A percentile compares a stretch with the other conserved stretches of the same genome.
phyloP scores from a whole-genome alignment of 2,797 vertebrate species.

The Eulemur albifrons region DNA sequence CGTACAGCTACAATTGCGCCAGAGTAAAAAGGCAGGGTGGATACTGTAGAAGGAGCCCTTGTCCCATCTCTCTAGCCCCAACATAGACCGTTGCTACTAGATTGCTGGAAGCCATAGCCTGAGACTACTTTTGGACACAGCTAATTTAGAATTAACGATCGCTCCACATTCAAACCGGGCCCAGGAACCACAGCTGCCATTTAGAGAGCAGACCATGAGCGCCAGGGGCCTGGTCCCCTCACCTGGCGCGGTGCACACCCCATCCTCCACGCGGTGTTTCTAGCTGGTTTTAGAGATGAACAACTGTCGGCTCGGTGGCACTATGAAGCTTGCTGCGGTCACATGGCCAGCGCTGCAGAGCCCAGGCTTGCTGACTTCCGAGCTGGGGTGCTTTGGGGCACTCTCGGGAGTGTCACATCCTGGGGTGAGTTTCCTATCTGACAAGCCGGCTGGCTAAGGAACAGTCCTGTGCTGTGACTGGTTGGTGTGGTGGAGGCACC shows the following conservation, averaged over 20 bases:
- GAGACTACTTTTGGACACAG: not conserved
- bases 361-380: not conserved
- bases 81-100: not conserved
- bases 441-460: not conserved
- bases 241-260: accelerated
- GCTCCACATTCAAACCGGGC: not conserved
- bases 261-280: not conserved
- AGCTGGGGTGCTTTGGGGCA: accelerated
- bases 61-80: not conserved
- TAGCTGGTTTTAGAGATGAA: not conserved
- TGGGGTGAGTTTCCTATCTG: not conserved
- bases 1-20: not conserved
- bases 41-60: not conserved
- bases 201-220: not conserved
- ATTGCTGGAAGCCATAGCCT: not conserved
- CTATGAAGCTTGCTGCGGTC: not conserved
- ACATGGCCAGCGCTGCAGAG: not conserved
- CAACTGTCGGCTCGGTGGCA: not conserved
- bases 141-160: not conserved
- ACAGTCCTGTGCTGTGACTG: no score
- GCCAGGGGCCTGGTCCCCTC: not conserved
- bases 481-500: not conserved
- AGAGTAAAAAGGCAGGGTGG: not conserved
- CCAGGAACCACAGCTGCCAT: not conserved
- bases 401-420: not conserved